These are phyloP conservation scores for Perizoma affinitatum DNA, from an alignment of 2,888 invertebrate species.

Conservation along the genomic window DNA sequence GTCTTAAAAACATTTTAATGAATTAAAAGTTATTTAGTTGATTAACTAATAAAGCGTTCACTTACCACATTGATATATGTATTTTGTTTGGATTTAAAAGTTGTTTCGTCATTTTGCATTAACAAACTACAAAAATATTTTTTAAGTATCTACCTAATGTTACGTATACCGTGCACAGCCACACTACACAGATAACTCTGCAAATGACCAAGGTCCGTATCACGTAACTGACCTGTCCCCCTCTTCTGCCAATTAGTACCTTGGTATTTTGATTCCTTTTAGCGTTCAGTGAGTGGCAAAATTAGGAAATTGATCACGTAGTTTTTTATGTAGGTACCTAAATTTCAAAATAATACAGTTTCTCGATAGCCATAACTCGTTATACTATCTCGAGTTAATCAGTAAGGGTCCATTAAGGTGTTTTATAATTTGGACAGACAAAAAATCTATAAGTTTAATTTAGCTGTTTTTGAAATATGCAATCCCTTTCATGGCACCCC, in stretches of 20 bases:
- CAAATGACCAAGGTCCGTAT: slow-evolving; percentile 36
- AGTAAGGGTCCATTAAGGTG: no score
- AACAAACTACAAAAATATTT: slow-evolving; percentile 11
- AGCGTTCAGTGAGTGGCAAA: slow-evolving; percentile 19
- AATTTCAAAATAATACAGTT: no score
- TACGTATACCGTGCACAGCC: neutral
- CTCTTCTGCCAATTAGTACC: slow-evolving; percentile 57
- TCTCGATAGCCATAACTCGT: no score
- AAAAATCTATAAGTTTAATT: no score
- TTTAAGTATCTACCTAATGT: neutral
- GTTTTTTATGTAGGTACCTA: neutral
- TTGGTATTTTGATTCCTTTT: slow-evolving; percentile 24
- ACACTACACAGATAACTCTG: slow-evolving; percentile 9
- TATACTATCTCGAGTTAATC: no score
- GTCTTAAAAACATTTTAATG: no score
- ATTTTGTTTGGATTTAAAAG: slow-evolving; percentile 47
- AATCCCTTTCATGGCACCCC: no score
- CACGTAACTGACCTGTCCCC: slow-evolving; percentile 46
- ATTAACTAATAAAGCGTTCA: neutral
- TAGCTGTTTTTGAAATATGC: no score
- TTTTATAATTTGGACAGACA: no score
- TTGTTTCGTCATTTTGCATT: slow-evolving; percentile 43
- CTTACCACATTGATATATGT: slow-evolving; percentile 62
- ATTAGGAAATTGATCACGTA: neutral
- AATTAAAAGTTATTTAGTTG: no score